A percentile compares a stretch with the other conserved stretches of the same genome.
Conservation (phyloP, 1,140 invertebrate species). For the Eriocheir sinensis region DNA sequence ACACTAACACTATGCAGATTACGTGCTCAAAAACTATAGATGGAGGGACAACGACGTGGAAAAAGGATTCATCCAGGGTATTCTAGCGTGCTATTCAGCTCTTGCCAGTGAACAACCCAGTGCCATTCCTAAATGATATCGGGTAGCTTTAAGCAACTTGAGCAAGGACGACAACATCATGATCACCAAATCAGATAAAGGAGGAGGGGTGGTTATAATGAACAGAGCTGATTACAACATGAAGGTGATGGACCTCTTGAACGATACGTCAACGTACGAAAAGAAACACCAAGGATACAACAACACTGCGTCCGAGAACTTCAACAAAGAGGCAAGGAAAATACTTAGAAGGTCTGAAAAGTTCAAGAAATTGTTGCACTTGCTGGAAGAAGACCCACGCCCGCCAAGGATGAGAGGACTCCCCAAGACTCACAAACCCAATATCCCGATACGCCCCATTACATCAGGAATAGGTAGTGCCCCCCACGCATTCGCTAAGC, state of each 20-base stretch:
- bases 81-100: background rate
- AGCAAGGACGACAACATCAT: no score
- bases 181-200: conserved; percentile 25
- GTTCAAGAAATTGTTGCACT: background rate
- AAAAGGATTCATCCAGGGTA: conserved; percentile 5
- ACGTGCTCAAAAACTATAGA: conserved; percentile 24
- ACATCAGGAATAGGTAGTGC: conserved; percentile 34
- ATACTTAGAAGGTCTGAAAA: background rate
- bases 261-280: background rate
- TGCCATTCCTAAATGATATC: no score
- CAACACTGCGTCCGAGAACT: background rate
- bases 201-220: background rate
- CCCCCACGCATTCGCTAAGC: background rate
- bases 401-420: background rate
- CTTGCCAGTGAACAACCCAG: background rate
- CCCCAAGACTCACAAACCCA: background rate
- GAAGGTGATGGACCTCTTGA: background rate
- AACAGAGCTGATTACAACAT: background rate
- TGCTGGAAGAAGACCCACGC: background rate
- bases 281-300: background rate
- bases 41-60: conserved; percentile 40
- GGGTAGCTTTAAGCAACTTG: no score
- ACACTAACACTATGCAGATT: background rate
- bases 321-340: background rate
- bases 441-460: background rate